A percentile compares a stretch with the other conserved stretches of the same genome.
Evolutionary conservation across 2,797 vertebrate genomes (phyloP).

Genomic region (Acrossocheilus wenchowensis): DNA sequence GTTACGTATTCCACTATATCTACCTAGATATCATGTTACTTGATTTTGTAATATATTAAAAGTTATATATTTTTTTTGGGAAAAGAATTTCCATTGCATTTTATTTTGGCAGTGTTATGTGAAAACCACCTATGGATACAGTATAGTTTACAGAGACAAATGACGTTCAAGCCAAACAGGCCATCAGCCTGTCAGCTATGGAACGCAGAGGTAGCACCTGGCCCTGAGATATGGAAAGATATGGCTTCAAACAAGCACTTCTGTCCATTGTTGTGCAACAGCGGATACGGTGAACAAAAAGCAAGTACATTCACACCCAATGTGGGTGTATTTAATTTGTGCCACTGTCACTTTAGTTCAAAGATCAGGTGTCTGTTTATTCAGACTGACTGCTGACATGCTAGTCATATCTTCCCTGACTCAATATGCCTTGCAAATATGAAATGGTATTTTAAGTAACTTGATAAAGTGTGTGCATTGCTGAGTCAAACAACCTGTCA

Average conservation of each 20-base stretch:
- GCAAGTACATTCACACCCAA: slow-evolving; percentile 35
- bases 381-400: not conserved
- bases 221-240: slow-evolving; percentile 29
- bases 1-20: not conserved
- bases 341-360: slow-evolving; percentile 7
- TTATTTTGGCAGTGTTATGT: not conserved
- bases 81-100: not conserved
- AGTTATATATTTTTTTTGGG: not conserved
- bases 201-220: slow-evolving; percentile 23
- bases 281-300: not conserved
- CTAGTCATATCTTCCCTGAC: not conserved
- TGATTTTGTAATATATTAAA: not conserved
- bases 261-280: slow-evolving; percentile 38
- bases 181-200: not conserved
- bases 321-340: slow-evolving; percentile 23
- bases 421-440: not conserved
- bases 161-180: not conserved
- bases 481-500: slow-evolving; percentile 4
- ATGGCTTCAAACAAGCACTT: slow-evolving; percentile 29
- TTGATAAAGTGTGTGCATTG: not conserved
- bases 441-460: not conserved
- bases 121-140: not conserved
- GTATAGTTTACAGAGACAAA: slow-evolving; percentile 15
- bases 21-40: not conserved
- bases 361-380: slow-evolving; percentile 3